Percentiles rank a stretch among this genome's conserved stretches.
These are phyloP conservation scores for Rhagophthalmus giganteus DNA, from an alignment of 2,888 invertebrate genomes.

Conservation along the genomic window DNA sequence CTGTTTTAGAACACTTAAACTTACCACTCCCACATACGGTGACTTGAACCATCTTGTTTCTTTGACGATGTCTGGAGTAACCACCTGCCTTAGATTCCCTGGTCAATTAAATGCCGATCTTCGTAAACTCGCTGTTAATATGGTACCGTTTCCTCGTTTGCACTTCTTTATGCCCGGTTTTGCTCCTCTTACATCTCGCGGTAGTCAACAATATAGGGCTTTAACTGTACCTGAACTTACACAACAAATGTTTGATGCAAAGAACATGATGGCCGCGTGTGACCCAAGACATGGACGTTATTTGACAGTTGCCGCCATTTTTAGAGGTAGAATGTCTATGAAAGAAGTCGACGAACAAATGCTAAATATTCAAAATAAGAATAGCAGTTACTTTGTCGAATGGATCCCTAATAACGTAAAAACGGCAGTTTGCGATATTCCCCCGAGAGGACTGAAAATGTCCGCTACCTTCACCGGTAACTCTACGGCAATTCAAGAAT, in stretches of 20 bases:
- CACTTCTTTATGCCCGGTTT: constrained; percentile 97
- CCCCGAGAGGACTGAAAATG: constrained; percentile 76
- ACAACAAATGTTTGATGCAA: constrained; percentile 81
- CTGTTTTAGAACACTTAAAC: constrained; percentile 85
- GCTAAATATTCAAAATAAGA: constrained; percentile 67
- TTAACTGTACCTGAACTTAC: constrained; percentile 75
- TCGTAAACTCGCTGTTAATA: constrained; percentile 88
- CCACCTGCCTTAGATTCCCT: constrained; percentile 87
- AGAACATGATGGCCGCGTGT: constrained; percentile 79
- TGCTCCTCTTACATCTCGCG: constrained; percentile 86
- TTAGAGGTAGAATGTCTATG: constrained; percentile 74
- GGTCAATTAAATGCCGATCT: constrained; percentile 92
- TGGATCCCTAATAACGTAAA: constrained; percentile 84
- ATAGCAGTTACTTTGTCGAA: constrained; percentile 65
- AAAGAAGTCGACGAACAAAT: constrained; percentile 80
- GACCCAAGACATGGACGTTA: constrained; percentile 73
- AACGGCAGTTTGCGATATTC: constrained; percentile 82
- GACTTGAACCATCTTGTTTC: constrained; percentile 92
- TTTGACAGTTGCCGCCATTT: constrained; percentile 71
- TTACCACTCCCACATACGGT: constrained; percentile 87
- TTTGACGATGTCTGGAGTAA: constrained; percentile 84
- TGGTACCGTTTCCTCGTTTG: constrained; percentile 95
- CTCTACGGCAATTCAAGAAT: constrained; percentile 74
- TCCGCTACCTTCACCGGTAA: constrained; percentile 79
- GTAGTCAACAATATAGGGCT: constrained; percentile 70